Conservation (phyloP, 2,797 vertebrate genomes). For the Monodelphis domestica region DNA sequence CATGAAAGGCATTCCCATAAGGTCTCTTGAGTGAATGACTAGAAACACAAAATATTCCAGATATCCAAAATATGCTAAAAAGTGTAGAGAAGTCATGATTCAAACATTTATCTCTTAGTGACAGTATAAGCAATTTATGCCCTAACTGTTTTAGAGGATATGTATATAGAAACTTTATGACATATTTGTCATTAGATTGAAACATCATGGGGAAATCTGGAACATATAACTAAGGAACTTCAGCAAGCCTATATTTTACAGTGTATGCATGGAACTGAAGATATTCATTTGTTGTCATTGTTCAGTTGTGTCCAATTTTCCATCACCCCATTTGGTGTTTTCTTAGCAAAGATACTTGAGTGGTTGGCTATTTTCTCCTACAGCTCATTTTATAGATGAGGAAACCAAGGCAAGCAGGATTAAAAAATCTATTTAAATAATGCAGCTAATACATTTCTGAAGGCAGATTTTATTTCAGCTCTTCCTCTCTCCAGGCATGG, state of each 20-base stretch:
- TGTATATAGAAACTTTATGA: background rate
- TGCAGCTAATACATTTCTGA: too few species aligned
- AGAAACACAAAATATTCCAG: background rate
- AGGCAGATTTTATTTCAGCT: too few species aligned
- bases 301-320: too few species aligned
- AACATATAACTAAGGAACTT: conserved; percentile 30
- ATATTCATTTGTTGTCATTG: background rate
- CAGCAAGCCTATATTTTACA: conserved; percentile 29
- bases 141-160: background rate
- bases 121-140: background rate
- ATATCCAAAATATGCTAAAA: background rate
- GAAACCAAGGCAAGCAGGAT: too few species aligned
- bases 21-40: background rate
- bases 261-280: background rate
- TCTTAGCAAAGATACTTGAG: too few species aligned
- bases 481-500: too few species aligned
- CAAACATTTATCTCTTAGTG: background rate
- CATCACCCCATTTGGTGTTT: too few species aligned
- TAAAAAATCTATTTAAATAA: too few species aligned
- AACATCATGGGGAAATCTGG: background rate
- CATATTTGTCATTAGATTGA: background rate
- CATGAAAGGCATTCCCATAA: background rate
- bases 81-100: conserved; percentile 4
- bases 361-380: too few species aligned
- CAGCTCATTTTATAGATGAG: too few species aligned